phyloP scores from a whole-genome alignment of 2,888 invertebrate genomes.

The Catocala nupta region DNA sequence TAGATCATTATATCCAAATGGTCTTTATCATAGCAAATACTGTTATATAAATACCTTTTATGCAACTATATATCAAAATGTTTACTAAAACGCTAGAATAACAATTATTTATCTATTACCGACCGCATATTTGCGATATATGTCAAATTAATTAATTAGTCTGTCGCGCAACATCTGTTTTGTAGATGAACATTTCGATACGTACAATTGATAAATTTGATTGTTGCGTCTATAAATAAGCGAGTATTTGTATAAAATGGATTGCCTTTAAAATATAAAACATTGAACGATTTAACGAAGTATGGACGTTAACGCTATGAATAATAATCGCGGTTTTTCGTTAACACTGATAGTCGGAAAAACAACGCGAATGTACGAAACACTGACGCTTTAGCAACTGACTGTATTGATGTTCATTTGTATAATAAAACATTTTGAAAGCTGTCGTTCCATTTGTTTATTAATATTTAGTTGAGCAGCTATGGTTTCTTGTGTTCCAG shows the following conservation, averaged over 20 bases:
- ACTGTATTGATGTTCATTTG: background rate
- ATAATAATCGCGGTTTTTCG: conserved; percentile 1
- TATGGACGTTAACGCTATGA: conserved; percentile 1
- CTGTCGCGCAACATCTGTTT: conserved; percentile 32
- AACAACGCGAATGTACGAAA: too few species aligned
- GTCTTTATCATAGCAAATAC: too few species aligned
- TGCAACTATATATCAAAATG: too few species aligned
- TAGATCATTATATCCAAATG: too few species aligned
- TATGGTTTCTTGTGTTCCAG: background rate
- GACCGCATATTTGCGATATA: conserved; percentile 12
- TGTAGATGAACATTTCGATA: conserved; percentile 17
- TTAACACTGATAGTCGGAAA: background rate
- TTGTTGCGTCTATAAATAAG: background rate
- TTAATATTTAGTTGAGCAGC: background rate
- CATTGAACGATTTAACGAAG: conserved; percentile 1
- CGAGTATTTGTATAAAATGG: conserved; percentile 1
- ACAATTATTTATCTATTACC: conserved; percentile 24
- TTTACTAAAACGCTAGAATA: background rate
- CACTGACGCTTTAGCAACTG: too few species aligned
- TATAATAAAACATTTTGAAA: background rate
- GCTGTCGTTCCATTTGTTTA: background rate
- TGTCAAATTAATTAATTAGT: conserved; percentile 34
- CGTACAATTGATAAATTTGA: conserved; percentile 10
- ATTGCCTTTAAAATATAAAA: conserved; percentile 1
- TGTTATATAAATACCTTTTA: too few species aligned